Conservation (phyloP, 2,888 invertebrate genomes). For the Conomelus anceps region DNA sequence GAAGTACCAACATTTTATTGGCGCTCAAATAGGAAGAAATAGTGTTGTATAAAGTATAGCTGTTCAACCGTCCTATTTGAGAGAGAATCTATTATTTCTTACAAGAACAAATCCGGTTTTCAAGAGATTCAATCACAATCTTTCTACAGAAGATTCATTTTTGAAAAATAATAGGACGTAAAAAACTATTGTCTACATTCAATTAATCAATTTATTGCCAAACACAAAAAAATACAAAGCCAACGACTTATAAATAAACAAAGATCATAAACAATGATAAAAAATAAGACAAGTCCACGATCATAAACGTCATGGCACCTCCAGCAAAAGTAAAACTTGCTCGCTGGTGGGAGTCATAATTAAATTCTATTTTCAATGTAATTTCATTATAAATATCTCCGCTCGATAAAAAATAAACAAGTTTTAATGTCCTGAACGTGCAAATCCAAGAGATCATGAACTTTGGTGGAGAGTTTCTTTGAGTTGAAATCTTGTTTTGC, state of each 20-base stretch:
- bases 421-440: not conserved
- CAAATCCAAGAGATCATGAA: not conserved
- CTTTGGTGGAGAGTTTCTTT: not conserved
- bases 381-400: not conserved
- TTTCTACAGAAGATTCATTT: not conserved
- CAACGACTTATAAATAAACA: too few species aligned
- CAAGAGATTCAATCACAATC: not conserved
- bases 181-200: too few species aligned
- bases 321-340: too few species aligned
- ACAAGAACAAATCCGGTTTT: not conserved
- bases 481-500: not conserved
- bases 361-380: too few species aligned
- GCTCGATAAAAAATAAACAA: not conserved
- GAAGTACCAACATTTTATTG: not conserved
- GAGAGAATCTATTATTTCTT: not conserved
- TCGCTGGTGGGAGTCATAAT: too few species aligned
- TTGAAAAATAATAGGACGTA: not conserved
- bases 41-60: not conserved
- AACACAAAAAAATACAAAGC: too few species aligned
- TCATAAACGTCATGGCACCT: too few species aligned
- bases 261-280: too few species aligned
- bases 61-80: not conserved
- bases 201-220: too few species aligned
- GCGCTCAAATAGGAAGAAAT: not conserved
- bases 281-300: too few species aligned